Evolutionary conservation across 2,113 vertebrate genomes (phyloP).

Genomic region (Hirundichthys speculiger): DNA sequence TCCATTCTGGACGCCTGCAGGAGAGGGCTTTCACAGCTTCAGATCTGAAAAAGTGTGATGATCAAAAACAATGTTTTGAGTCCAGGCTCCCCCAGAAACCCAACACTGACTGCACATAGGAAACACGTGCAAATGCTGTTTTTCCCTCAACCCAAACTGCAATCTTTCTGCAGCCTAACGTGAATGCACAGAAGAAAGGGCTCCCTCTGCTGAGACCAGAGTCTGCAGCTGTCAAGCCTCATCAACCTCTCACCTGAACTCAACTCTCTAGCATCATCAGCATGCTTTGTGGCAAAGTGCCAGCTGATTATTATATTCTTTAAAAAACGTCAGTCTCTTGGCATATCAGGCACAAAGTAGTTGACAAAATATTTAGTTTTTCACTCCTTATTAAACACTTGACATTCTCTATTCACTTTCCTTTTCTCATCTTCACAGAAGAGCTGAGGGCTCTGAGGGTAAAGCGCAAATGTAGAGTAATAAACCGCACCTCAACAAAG

Average conservation of each 20-base stretch:
- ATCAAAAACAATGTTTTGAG: neutral
- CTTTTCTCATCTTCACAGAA: too few species aligned
- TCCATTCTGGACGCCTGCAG: neutral
- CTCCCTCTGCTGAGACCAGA: constrained; percentile 72
- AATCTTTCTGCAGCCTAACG: neutral
- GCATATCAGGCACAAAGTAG: neutral
- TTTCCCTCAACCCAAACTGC: constrained; percentile 3
- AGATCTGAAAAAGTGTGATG: neutral
- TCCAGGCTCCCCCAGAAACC: too few species aligned
- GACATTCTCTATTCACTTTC: neutral
- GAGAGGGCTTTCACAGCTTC: neutral
- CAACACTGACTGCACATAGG: neutral
- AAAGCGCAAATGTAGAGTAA: too few species aligned
- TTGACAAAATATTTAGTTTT: too few species aligned
- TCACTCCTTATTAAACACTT: too few species aligned
- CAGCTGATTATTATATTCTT: too few species aligned
- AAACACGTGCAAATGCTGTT: neutral
- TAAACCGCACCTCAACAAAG: too few species aligned
- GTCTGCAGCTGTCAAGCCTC: constrained; percentile 24
- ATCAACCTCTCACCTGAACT: constrained; percentile 25
- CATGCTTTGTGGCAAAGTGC: too few species aligned
- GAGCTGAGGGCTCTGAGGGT: too few species aligned
- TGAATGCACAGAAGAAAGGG: constrained; percentile 41
- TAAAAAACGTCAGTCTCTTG: too few species aligned
- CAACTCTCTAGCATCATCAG: too few species aligned